Conservation (phyloP, 1,140 invertebrate genomes). For the Aleiodes sp. region DNA sequence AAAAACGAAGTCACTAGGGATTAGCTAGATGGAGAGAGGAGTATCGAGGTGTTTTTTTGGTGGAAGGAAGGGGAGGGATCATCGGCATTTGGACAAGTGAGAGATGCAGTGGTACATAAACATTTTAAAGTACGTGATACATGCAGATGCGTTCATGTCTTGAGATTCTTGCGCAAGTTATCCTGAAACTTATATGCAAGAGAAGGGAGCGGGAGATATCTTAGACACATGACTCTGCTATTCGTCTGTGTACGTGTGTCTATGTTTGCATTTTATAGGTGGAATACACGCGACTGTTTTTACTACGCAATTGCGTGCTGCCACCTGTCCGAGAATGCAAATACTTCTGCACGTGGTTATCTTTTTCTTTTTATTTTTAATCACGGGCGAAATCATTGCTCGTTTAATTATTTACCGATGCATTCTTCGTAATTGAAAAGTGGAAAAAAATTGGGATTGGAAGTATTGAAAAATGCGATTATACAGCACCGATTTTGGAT, state of each 20-base stretch:
- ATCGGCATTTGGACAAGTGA: neutral
- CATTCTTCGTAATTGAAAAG: too few relatives aligned
- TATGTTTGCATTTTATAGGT: neutral
- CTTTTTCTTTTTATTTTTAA: neutral
- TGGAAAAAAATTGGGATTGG: too few relatives aligned
- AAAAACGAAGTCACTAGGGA: neutral
- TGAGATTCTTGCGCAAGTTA: conserved; percentile 45
- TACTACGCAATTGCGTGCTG: conserved; percentile 38
- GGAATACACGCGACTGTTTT: neutral
- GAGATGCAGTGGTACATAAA: conserved; percentile 11
- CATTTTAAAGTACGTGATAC: neutral
- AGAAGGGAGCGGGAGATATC: conserved; percentile 31
- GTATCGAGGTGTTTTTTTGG: neutral
- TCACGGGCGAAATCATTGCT: conserved; percentile 15
- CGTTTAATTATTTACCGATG: conserved; percentile 21
- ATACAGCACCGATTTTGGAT: too few relatives aligned
- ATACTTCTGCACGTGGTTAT: conserved; percentile 34
- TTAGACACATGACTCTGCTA: conserved; percentile 15
- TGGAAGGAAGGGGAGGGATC: neutral
- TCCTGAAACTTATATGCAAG: conserved; percentile 26
- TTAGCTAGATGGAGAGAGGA: neutral
- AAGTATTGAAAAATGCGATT: too few relatives aligned
- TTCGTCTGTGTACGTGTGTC: conserved; percentile 16
- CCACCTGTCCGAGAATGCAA: conserved; percentile 39
- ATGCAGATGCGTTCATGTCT: conserved; percentile 12